Conservation (phyloP, 2,888 invertebrate genomes). For the Serrognathus titanus region DNA sequence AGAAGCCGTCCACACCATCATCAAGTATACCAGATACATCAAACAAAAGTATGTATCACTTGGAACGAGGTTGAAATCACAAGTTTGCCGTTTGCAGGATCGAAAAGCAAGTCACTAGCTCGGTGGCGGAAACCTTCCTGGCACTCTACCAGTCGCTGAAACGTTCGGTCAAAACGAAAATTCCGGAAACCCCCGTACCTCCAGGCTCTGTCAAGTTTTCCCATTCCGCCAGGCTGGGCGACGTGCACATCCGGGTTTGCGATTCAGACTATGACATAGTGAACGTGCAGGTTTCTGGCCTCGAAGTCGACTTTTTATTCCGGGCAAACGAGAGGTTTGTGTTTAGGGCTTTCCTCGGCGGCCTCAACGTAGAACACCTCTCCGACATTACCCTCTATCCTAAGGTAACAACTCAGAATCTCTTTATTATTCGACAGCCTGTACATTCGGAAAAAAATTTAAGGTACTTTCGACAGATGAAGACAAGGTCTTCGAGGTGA, state of each 20-base stretch:
- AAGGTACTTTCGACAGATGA: constrained; percentile 74
- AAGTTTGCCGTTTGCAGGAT: constrained; percentile 26
- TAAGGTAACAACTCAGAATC: constrained; percentile 52
- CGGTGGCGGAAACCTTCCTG: constrained; percentile 22
- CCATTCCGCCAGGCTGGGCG: constrained; percentile 62
- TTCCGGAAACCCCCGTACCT: constrained; percentile 66
- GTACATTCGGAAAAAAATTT: background rate
- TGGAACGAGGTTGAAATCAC: background rate
- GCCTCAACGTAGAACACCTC: constrained; percentile 67
- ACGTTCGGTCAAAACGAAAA: constrained; percentile 16
- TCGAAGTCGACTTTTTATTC: constrained; percentile 75
- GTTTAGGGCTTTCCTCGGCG: constrained; percentile 65
- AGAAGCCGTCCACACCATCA: constrained; percentile 66
- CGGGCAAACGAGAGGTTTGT: constrained; percentile 75
- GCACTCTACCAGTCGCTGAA: background rate
- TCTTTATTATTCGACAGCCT: background rate
- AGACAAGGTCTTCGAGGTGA: constrained; percentile 75
- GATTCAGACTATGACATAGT: constrained; percentile 69
- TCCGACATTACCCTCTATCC: constrained; percentile 72
- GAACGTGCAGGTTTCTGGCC: constrained; percentile 60
- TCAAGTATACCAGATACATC: constrained; percentile 65
- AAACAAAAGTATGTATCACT: constrained; percentile 55
- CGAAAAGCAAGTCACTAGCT: constrained; percentile 33
- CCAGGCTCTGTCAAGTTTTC: constrained; percentile 73
- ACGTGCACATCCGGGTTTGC: constrained; percentile 62